A percentile compares a stretch with the other conserved stretches of the same genome.
Conservation (phyloP, 1,140 invertebrate genomes). For the Polypedilum pembai region DNA sequence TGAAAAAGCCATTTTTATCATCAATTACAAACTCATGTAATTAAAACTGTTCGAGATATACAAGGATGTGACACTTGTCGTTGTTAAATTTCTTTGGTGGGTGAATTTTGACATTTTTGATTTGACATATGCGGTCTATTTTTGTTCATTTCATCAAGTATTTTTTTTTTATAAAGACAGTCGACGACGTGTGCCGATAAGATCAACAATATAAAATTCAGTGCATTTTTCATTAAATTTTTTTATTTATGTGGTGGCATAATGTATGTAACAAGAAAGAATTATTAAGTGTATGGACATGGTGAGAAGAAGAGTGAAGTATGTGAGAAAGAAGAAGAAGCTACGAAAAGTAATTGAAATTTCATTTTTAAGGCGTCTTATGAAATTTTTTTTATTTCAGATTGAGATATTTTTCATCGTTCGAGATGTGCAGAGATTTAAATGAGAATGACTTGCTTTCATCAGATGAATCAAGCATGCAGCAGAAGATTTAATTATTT, state of each 20-base stretch:
- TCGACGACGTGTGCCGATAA: slow-evolving; percentile 3
- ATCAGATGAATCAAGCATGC: not conserved
- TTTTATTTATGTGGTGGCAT: not conserved
- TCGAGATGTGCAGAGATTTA: not conserved
- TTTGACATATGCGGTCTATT: too few relatives aligned
- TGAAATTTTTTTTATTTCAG: not conserved
- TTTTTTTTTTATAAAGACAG: not conserved
- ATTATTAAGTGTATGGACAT: not conserved
- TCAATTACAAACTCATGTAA: slow-evolving; percentile 13
- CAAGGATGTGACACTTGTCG: too few relatives aligned
- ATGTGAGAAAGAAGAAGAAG: not conserved
- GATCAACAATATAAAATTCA: not conserved
- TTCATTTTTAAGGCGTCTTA: not conserved
- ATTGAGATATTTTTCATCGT: not conserved
- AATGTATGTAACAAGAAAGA: too few relatives aligned
- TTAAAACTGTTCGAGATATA: not conserved
- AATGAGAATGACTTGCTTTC: not conserved
- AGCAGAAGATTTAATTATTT: slow-evolving; percentile 1
- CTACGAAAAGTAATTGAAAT: not conserved
- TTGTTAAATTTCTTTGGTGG: too few relatives aligned
- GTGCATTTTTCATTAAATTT: not conserved
- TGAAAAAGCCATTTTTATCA: slow-evolving; percentile 26
- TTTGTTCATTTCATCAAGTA: not conserved
- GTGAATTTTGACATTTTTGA: too few relatives aligned
- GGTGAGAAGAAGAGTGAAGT: not conserved